Evolutionary conservation across 2,797 vertebrate genomes (phyloP).

Genomic region (Xenentodon cancila): DNA sequence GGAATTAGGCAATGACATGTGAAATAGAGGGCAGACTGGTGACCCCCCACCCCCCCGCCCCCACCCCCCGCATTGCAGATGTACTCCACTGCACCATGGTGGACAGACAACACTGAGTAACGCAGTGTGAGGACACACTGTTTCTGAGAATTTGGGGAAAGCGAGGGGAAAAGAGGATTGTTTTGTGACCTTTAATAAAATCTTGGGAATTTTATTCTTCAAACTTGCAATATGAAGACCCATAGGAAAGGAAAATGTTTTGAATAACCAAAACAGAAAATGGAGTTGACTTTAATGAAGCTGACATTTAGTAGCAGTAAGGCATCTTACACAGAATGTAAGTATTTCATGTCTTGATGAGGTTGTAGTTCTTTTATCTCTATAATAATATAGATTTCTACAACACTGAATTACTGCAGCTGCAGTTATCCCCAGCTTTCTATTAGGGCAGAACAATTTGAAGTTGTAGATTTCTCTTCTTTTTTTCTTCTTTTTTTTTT

Average conservation of each 20-base stretch:
- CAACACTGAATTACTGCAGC: conserved; percentile 32
- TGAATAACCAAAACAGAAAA: conserved; percentile 28
- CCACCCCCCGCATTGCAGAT: conserved; percentile 74
- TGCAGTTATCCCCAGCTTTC: conserved; percentile 37
- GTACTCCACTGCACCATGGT: conserved; percentile 70
- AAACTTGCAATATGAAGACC: conserved; percentile 13
- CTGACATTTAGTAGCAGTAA: conserved; percentile 9
- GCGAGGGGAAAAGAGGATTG: conserved; percentile 8
- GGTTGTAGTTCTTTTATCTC: conserved; percentile 46
- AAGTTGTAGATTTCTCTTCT: conserved; percentile 56
- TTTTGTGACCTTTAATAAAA: conserved; percentile 13
- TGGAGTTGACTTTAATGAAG: conserved; percentile 33
- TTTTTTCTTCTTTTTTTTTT: conserved; percentile 37
- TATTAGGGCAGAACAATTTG: conserved; percentile 53
- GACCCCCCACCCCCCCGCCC: conserved; percentile 29
- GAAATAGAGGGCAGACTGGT: conserved; percentile 78
- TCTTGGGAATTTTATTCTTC: conserved; percentile 9
- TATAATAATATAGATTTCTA: conserved; percentile 44
- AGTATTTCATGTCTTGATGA: conserved; percentile 37
- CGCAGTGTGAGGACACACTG: conserved; percentile 45
- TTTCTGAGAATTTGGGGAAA: conserved; percentile 45
- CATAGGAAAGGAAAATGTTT: conserved; percentile 6
- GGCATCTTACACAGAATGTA: conserved; percentile 33
- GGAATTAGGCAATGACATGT: conserved; percentile 78
- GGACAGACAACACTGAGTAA: conserved; percentile 60